phyloP scores from a whole-genome alignment of 1,140 invertebrate species.

The Chlorops oryzae region DNA sequence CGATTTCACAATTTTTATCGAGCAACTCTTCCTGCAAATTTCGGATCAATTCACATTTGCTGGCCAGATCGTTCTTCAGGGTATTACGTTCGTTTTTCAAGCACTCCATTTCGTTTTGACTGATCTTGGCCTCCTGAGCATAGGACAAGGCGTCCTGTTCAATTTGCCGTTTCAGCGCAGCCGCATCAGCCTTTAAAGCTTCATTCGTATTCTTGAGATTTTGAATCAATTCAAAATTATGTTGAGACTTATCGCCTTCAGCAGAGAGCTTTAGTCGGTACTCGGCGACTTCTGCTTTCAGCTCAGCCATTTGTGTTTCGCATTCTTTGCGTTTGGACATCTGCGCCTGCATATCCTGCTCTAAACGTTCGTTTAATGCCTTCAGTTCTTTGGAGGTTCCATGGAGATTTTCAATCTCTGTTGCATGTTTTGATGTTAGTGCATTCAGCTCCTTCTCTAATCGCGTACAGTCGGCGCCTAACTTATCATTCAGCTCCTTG shows the following conservation, averaged over 20 bases:
- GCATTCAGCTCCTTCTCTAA: slow-evolving; percentile 32
- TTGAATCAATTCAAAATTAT: slow-evolving; percentile 31
- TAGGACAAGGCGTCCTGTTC: slow-evolving; percentile 41
- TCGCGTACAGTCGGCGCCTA: slow-evolving; percentile 20
- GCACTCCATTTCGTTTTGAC: slow-evolving; percentile 37
- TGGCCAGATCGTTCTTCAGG: slow-evolving; percentile 45
- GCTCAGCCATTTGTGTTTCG: slow-evolving; percentile 21
- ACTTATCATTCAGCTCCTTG: slow-evolving; percentile 32
- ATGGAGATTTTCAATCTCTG: slow-evolving; percentile 23
- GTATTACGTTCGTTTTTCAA: slow-evolving; percentile 43
- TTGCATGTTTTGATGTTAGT: slow-evolving; percentile 28
- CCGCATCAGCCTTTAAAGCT: slow-evolving; percentile 23
- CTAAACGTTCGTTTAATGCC: slow-evolving; percentile 30
- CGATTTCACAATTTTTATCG: slow-evolving; percentile 45
- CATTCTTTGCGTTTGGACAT: slow-evolving; percentile 17
- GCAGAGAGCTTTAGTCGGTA: slow-evolving; percentile 19
- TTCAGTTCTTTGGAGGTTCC: slow-evolving; percentile 32
- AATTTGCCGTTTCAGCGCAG: slow-evolving; percentile 33
- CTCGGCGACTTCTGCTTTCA: slow-evolving; percentile 27
- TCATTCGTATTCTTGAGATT: slow-evolving; percentile 31
- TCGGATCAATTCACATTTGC: slow-evolving; percentile 40
- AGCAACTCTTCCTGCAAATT: slow-evolving; percentile 44
- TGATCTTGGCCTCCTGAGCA: slow-evolving; percentile 32
- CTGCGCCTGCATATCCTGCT: slow-evolving; percentile 20
- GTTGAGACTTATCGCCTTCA: slow-evolving; percentile 23